Base-by-base conservation (phyloP, 2,113 vertebrate genomes). In the Zapus hudsonius region DNA sequence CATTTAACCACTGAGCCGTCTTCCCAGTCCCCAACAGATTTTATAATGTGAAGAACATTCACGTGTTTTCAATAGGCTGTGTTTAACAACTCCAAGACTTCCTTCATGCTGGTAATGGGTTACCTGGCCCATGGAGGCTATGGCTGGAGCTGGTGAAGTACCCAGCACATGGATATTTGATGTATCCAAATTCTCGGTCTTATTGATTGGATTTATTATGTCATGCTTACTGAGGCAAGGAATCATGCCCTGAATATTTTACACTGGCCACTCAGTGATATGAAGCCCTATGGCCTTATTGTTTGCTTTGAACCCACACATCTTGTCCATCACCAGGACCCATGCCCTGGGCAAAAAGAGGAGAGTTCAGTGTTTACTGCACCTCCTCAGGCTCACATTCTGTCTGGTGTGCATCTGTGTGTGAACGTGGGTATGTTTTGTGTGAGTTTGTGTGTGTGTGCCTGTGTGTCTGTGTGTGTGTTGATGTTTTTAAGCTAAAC, bases 171-270 rank as follows among this genome's bases (percentile, higher is more conserved):
- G 29, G 55, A 17, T 75, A n/a, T 12, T 63, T 42, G 69, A 33
- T 74, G 15, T 66, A 83, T 80, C 17, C 67, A 63, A 76, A 52
- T 33, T 1, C 19, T 20, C 42, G 9, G 40, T 67, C 69, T 67
- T 52, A 40, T 25, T n/a, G 44, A 19, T 79, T 85, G 19, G 19
- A 19, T 73, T 78, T 1, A 13, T 0, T 31, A 7, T 12, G 2
- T 31, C 89, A 66, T 73, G 0, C 10, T 63, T 36, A 70, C 38
- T 25, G 11, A 93, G 57, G 22, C 38, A 80, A 36, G 52, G 82
- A 59, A 29, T 22, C 6, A 10, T 0, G 3, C 40, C n/a, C 29
- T 1, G 31, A 13, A 0, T 33, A 1, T 31, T 40, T 81, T 4
- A 23, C 59, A 23, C 12, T 72, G 12, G 15, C 52, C 61, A 1